Percentiles rank a stretch among this genome's conserved stretches.
These are phyloP conservation scores for Hirtodrosophila duncani DNA, from an alignment of 2,888 invertebrate species.

Conservation along the genomic window DNA sequence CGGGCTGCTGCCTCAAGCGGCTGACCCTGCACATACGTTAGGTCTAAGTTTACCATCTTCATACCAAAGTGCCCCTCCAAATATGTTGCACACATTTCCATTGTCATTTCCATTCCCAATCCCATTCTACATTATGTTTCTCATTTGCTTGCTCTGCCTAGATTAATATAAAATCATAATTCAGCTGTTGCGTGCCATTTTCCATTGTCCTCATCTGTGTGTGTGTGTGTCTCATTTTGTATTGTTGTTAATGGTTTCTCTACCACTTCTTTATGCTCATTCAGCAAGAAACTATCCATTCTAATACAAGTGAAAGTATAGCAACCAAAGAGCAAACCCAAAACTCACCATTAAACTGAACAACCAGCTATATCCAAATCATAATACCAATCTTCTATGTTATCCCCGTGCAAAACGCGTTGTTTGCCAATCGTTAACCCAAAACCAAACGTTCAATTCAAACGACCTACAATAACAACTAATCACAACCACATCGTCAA, in stretches of 20 bases:
- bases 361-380: conserved; percentile 36
- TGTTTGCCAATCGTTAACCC: conserved; percentile 21
- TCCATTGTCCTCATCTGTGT: conserved; percentile 15
- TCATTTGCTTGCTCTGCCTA: conserved; percentile 71
- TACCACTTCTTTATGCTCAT: conserved; percentile 51
- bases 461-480: conserved; percentile 15
- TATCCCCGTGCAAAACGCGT: conserved; percentile 51
- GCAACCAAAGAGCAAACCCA: conserved; percentile 63
- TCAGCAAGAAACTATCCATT: conserved; percentile 74
- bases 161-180: conserved; percentile 5
- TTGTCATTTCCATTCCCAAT: background rate
- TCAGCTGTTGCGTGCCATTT: conserved; percentile 19
- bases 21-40: conserved; percentile 78
- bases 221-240: conserved; percentile 25
- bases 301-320: conserved; percentile 74
- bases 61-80: background rate
- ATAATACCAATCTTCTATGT: conserved; percentile 69
- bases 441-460: conserved; percentile 10
- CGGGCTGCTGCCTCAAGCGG: conserved; percentile 78
- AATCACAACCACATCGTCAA: conserved; percentile 12
- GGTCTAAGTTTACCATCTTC: conserved; percentile 15
- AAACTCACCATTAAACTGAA: conserved; percentile 44
- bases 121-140: conserved; percentile 39
- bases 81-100: background rate
- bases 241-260: conserved; percentile 53